Evolutionary conservation across 2,797 vertebrate genomes (phyloP), one percentile per base, ranked within the genome.

Genomic region (Acipenser ruthenus): DNA sequence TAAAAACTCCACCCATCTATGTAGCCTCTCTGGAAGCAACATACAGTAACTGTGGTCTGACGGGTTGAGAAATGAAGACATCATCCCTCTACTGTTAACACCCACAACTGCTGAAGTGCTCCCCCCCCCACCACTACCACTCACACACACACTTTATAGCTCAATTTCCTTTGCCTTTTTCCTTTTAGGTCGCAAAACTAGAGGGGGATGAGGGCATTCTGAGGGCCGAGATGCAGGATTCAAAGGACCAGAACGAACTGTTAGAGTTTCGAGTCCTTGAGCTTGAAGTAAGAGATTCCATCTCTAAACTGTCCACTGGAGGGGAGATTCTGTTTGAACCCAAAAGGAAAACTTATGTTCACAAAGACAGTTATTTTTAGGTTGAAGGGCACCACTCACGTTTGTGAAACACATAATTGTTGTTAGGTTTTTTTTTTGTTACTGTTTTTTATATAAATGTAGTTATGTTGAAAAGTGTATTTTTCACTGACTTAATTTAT

Each of bases 231-330:
- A 92, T 97, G 84, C 95, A 95, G 73, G 95, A 98, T 1, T 87
- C 93, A 47, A 91, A 89, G 81, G 95, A 99, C 84, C 95, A 99
- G 90, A 99, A 98, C 52, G 95, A 98, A 86, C 91, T 98, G 80
- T 89, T 99, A 87, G 96, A 99, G 80, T 99, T 98, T 88, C 83
- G 95, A 77, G 93, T 99, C 74, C 93, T 99, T 73, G 97, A 99
- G 78, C 91, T 99, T 78, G 96, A 99, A 97, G 95, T 99, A 97
- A 98, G 95, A 93, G 94, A 97, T 87, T 94, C 92, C 79, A 82
- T 92, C 84, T 93, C 90, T 86, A 90, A 87, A 88, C 86, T 93
- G 87, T 85, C 93, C 83, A 85, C 92, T 67, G 93, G 91, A 91
- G 77, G 87, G 72, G 90, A 96, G 81, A 88, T 88, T 84, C 85